These are phyloP conservation scores for Hemichromis elongatus DNA, from an alignment of 2,113 vertebrate genomes.

Conservation along the genomic window DNA sequence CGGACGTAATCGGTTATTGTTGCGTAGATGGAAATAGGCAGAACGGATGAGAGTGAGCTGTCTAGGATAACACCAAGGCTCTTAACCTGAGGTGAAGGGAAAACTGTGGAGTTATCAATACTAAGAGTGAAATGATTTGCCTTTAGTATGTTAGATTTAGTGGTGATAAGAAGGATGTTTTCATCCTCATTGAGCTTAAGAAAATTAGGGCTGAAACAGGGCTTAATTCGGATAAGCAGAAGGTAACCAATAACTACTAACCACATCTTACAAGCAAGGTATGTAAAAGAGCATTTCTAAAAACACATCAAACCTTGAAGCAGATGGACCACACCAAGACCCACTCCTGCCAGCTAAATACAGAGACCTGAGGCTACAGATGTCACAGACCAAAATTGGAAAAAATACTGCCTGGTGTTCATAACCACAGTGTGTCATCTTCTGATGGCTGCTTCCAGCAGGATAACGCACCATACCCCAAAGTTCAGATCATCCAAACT, in stretches of 20 bases:
- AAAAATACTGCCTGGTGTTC: neutral
- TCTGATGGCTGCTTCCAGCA: neutral
- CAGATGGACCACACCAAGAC: neutral
- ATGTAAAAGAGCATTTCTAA: neutral
- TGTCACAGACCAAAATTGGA: neutral
- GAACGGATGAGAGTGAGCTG: too few species aligned
- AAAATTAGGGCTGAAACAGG: neutral
- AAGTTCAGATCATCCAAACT: neutral
- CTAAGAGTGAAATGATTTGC: too few species aligned
- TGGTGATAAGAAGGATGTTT: neutral
- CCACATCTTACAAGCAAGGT: neutral
- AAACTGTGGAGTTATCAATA: too few species aligned
- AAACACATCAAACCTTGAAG: neutral
- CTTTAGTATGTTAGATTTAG: too few species aligned
- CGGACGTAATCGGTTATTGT: too few species aligned
- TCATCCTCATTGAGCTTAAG: neutral
- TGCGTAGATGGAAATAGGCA: too few species aligned
- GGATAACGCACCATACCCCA: neutral
- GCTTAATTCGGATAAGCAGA: neutral
- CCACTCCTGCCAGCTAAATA: neutral
- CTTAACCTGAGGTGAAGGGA: too few species aligned
- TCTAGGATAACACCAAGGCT: too few species aligned
- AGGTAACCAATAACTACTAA: neutral
- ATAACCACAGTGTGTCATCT: neutral
- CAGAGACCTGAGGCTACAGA: neutral